Conservation (phyloP, 37 sponge, comb jelly and placozoan genomes). For the Tethya wilhelma region DNA sequence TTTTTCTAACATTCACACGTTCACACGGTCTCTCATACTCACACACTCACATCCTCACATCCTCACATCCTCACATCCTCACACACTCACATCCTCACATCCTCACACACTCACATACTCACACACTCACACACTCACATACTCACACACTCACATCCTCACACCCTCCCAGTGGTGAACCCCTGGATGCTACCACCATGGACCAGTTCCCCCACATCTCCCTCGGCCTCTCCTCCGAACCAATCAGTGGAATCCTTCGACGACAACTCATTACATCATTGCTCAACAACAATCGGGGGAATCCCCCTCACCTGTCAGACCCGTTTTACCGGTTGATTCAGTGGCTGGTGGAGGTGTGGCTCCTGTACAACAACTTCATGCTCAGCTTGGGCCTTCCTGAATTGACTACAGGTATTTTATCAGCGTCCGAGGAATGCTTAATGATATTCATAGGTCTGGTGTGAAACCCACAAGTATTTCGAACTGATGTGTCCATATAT, state of each 20-base stretch:
- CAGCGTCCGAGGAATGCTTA: no score
- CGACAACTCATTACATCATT: constrained; percentile 57
- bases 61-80: not conserved
- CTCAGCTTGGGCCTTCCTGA: constrained; percentile 36
- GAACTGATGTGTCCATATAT: no score
- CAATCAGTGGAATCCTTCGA: constrained; percentile 46
- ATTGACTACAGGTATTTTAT: constrained; percentile 27
- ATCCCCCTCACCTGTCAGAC: constrained; percentile 41
- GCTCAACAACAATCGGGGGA: constrained; percentile 48
- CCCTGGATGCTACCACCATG: not conserved
- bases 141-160: constrained; percentile 5
- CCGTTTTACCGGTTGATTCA: constrained; percentile 32
- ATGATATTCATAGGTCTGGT: no score
- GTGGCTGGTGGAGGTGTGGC: constrained; percentile 83
- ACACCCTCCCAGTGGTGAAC: constrained; percentile 1
- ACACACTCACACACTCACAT: not conserved
- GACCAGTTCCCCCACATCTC: constrained; percentile 63
- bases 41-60: not conserved
- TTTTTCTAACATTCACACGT: no score
- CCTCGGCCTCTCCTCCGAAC: constrained; percentile 51
- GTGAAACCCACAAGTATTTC: no score
- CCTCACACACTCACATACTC: constrained; percentile 3
- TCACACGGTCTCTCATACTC: no score
- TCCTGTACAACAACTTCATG: constrained; percentile 72
- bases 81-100: not conserved